Conservation (phyloP, 2,888 invertebrate species). For the Cartodere bifasciata region DNA sequence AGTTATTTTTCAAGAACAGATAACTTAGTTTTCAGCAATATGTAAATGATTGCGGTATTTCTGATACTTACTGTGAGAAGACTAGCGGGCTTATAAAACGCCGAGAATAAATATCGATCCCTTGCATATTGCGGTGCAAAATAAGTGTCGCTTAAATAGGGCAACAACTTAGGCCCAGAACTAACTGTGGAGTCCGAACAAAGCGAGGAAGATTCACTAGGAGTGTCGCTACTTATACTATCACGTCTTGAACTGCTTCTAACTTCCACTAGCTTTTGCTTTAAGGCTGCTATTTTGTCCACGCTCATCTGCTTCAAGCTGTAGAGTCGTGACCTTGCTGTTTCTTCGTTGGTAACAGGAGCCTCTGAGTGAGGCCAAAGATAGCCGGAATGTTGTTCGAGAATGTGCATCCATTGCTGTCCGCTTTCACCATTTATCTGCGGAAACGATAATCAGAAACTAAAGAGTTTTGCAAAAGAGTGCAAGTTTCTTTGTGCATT, state of each 20-base stretch:
- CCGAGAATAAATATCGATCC: conserved; percentile 45
- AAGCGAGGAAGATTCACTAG: conserved; percentile 28
- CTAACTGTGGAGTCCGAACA: conserved; percentile 19
- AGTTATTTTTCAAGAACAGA: conserved; percentile 8
- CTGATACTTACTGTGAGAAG: conserved; percentile 38
- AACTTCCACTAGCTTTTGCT: conserved; percentile 46
- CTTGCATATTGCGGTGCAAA: conserved; percentile 45
- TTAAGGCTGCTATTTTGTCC: conserved; percentile 51
- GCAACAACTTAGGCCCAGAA: conserved; percentile 31
- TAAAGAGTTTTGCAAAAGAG: not conserved
- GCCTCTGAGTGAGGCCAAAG: conserved; percentile 46
- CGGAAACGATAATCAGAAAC: conserved; percentile 6
- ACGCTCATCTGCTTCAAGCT: conserved; percentile 56
- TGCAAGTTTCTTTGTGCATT: too few species aligned
- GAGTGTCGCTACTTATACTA: conserved; percentile 29
- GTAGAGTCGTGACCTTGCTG: conserved; percentile 43
- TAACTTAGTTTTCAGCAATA: too few species aligned
- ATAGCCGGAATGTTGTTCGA: conserved; percentile 68
- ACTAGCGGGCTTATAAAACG: conserved; percentile 42
- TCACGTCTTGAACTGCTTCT: conserved; percentile 27
- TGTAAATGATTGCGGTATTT: conserved; percentile 6
- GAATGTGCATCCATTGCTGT: conserved; percentile 69
- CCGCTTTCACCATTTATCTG: conserved; percentile 39
- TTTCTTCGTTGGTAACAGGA: conserved; percentile 29
- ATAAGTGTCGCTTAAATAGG: conserved; percentile 38